phyloP scores from a whole-genome alignment of 1,140 invertebrate genomes.

The Coenobita brevimanus region DNA sequence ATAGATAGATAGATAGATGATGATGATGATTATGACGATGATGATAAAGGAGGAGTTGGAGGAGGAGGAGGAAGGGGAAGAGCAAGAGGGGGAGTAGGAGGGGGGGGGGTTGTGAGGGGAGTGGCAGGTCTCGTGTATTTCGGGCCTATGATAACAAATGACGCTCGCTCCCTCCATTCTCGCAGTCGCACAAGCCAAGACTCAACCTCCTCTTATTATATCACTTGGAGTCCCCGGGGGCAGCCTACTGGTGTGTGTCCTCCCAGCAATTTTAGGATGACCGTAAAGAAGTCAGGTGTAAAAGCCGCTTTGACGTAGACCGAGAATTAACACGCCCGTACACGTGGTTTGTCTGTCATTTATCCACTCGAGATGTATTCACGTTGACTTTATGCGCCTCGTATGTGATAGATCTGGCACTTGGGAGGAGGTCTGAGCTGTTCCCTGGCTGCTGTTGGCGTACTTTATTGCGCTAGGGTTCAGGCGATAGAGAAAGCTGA shows the following conservation, averaged over 20 bases:
- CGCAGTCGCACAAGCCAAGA: not conserved
- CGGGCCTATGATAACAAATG: slow-evolving; percentile 44
- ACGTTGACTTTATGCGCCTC: not conserved
- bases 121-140: slow-evolving; percentile 21
- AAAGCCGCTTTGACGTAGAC: not conserved
- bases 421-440: too few relatives aligned
- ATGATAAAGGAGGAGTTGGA: too few relatives aligned
- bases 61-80: too few relatives aligned
- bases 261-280: not conserved
- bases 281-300: not conserved
- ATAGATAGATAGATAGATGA: too few relatives aligned
- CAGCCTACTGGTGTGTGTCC: not conserved
- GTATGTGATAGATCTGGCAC: too few relatives aligned
- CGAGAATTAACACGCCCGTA: not conserved
- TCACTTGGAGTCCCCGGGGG: not conserved
- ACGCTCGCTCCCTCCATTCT: slow-evolving; percentile 23
- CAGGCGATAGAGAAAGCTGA: too few relatives aligned
- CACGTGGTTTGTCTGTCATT: not conserved
- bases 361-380: not conserved
- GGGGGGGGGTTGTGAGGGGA: too few relatives aligned
- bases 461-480: too few relatives aligned
- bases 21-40: too few relatives aligned
- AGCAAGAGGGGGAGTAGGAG: too few relatives aligned
- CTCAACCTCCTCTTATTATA: not conserved
- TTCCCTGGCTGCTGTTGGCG: too few relatives aligned